Percentiles rank a stretch among this genome's conserved stretches.
phyloP scores from a whole-genome alignment of 2,888 invertebrate species.

The Diarsia brunnea region DNA sequence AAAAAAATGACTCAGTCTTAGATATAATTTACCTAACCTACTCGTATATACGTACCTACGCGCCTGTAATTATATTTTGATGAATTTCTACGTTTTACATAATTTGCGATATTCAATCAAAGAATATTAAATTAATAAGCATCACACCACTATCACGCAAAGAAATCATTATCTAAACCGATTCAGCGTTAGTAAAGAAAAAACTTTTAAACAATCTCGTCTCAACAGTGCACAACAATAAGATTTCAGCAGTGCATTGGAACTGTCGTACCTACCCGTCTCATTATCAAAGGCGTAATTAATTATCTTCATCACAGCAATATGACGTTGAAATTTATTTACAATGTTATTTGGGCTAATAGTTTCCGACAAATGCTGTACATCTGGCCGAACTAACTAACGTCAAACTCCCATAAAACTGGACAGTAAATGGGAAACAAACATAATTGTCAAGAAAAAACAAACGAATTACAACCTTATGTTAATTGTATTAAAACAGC shows the following conservation, averaged over 20 bases:
- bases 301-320: slow-evolving; percentile 30
- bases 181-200: neutral
- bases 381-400: slow-evolving; percentile 70
- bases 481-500: neutral
- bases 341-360: slow-evolving; percentile 57
- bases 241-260: neutral
- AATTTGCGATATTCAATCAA: neutral
- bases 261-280: slow-evolving; percentile 6
- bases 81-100: neutral
- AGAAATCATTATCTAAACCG: neutral
- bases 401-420: slow-evolving; percentile 71
- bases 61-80: neutral
- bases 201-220: neutral
- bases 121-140: neutral
- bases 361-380: slow-evolving; percentile 60
- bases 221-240: neutral
- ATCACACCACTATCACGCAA: neutral
- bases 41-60: neutral
- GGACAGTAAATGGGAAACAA: slow-evolving; percentile 67
- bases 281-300: slow-evolving; percentile 48
- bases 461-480: slow-evolving; percentile 50
- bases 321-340: slow-evolving; percentile 48
- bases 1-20: too few relatives aligned
- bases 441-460: slow-evolving; percentile 46
- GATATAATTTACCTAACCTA: neutral